Evolutionary conservation across 2,113 vertebrate genomes (phyloP), one percentile per base, ranked within the genome.

Genomic region (Trachemys scripta): DNA sequence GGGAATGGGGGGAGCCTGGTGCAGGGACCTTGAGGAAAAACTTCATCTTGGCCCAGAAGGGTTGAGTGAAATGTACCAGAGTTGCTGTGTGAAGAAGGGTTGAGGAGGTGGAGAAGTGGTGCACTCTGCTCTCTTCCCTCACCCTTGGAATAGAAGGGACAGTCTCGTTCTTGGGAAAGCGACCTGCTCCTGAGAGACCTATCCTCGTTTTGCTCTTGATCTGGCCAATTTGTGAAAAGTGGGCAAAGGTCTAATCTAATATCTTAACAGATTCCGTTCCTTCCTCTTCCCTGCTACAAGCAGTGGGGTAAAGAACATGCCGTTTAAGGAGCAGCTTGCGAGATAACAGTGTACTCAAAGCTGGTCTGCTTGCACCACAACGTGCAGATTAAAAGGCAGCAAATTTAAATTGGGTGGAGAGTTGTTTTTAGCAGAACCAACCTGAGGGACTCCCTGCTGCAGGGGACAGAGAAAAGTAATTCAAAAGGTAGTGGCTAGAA

Each of bases 11-110:
- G 54, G 93, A 93, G 72, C 92, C 92, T 93, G 88, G 88, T 91
- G 81, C 38, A 93, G 91, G 91, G 90, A 91, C 93, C 90, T 85
- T 95, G 94, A 94, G 95, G 57, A 62, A 62, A 95, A 95, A 96
- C 94, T 86, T 78, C 75, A 89, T 87, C 91, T 94, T 96, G 93
- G 95, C 94, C 84, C 90, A 93, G 0, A 27, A 11, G 82, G 27
- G 10, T 80, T 38, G 89, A 8, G 3, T 12, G 94, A 45, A 83
- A n/a, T 42, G 54, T 49, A 78, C 25, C 3, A 6, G 38, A 38
- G 19, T 47, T 5, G 1, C 49, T 14, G 75, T 0, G 2, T 35
- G 83, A 53, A 4, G 82, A 53, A 4, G 82, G 5, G 0, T 3
- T 1, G 62, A 69, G 35, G 62, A 7, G 0, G 59, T 3, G 11